Evolutionary conservation across 2,797 vertebrate species (phyloP).

Genomic region (Channallabes apus): DNA sequence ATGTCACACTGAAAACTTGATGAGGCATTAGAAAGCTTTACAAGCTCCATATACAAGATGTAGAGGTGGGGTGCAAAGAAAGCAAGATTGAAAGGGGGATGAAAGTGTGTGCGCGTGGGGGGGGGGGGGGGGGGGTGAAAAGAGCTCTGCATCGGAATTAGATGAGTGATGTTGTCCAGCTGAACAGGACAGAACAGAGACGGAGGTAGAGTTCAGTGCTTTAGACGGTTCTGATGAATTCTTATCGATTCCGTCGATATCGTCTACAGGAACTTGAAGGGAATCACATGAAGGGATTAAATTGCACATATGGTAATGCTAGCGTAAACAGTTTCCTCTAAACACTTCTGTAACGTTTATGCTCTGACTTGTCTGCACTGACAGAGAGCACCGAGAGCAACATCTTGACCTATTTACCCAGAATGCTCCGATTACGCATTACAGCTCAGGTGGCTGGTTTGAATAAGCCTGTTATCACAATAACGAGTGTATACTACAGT

Average conservation of each 20-base stretch:
- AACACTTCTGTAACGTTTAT: not conserved
- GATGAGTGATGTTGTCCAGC: conserved; percentile 1
- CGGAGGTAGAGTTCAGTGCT: not conserved
- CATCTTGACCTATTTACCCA: conserved; percentile 15
- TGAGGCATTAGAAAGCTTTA: conserved; percentile 36
- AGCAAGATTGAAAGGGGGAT: not conserved
- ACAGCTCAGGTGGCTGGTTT: not conserved
- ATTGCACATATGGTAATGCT: not conserved
- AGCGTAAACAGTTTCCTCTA: not conserved
- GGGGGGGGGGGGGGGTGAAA: not conserved
- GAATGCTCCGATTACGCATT: conserved; percentile 17
- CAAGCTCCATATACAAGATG: conserved; percentile 33
- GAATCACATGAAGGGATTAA: not conserved
- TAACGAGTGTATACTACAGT: conserved; percentile 8
- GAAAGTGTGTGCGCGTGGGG: not conserved
- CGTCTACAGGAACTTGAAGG: not conserved
- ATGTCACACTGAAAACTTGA: conserved; percentile 29
- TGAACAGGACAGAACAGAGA: no score
- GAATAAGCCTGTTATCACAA: not conserved
- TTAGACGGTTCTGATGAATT: not conserved
- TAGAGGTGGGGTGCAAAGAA: conserved; percentile 8
- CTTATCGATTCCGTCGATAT: no score
- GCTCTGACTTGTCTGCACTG: not conserved
- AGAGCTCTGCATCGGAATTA: not conserved
- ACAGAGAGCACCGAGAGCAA: not conserved